Conservation (phyloP, 2,113 vertebrate genomes). For the Bambusicola thoracicus region DNA sequence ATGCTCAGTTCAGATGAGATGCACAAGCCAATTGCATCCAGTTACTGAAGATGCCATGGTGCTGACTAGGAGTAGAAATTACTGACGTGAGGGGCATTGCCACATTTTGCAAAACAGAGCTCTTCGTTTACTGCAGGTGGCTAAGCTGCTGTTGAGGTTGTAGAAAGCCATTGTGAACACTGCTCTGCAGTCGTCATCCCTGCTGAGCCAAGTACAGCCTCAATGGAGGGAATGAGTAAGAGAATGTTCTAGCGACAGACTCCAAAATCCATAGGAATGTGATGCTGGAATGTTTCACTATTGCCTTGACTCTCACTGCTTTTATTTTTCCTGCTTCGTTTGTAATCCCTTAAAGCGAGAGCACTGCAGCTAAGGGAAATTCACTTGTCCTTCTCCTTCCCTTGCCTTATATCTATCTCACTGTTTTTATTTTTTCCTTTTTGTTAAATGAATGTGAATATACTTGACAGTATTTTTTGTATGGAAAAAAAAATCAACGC, state of each 20-base stretch:
- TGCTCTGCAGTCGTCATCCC: not conserved
- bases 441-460: not conserved
- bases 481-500: not conserved
- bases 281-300: not conserved
- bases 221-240: not conserved
- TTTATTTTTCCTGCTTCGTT: not conserved
- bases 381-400: not conserved
- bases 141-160: not conserved
- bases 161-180: not conserved
- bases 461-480: conserved; percentile 3
- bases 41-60: not conserved
- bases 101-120: not conserved
- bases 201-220: not conserved
- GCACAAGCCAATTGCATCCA: not conserved
- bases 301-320: not conserved
- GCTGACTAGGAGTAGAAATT: not conserved
- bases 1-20: not conserved
- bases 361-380: not conserved
- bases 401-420: not conserved
- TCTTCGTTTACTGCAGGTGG: not conserved
- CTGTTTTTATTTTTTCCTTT: not conserved
- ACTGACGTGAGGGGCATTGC: not conserved
- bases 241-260: not conserved
- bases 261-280: not conserved
- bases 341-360: not conserved